phyloP scores from a whole-genome alignment of 2,113 vertebrate species.

The Rhynchopsitta pachyrhyncha region DNA sequence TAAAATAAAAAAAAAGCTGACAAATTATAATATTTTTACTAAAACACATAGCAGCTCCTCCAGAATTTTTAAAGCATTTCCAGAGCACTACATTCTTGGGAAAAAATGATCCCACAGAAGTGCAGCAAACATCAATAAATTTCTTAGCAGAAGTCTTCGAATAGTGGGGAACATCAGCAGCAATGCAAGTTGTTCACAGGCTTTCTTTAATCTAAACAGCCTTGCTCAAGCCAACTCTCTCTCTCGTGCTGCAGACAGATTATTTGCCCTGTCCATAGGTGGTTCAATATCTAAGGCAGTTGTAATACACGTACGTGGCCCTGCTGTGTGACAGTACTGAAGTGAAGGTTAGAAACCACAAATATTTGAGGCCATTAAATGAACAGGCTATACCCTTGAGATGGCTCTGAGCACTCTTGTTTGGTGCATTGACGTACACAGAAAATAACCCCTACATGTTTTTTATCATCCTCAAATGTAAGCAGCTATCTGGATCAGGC shows the following conservation, averaged over 20 bases:
- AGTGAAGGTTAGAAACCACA: not conserved
- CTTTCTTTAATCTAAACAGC: not conserved
- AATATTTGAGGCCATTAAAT: constrained; percentile 41
- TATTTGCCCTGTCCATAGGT: not conserved
- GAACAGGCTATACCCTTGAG: constrained; percentile 1
- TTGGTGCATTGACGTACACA: constrained; percentile 33
- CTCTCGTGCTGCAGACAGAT: not conserved
- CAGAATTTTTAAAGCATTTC: not conserved
- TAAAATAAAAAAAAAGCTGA: not conserved
- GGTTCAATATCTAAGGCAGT: not conserved
- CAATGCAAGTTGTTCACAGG: not conserved
- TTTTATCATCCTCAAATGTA: constrained; percentile 4
- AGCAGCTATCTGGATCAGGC: constrained; percentile 20
- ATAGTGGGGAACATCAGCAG: not conserved
- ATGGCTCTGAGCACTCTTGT: constrained; percentile 25
- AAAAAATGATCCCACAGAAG: not conserved
- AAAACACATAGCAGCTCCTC: not conserved
- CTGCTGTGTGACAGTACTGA: constrained; percentile 1
- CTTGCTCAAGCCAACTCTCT: not conserved
- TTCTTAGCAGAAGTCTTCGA: not conserved
- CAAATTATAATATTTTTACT: not conserved
- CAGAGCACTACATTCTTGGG: not conserved
- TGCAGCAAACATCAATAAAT: not conserved
- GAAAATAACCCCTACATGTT: constrained; percentile 32
- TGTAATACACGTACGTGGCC: not conserved